A percentile compares a stretch with the other conserved stretches of the same genome.
These are phyloP conservation scores for Actinernus sp. DNA, from an alignment of 92 coral and sea anemone species.

Conservation along the genomic window DNA sequence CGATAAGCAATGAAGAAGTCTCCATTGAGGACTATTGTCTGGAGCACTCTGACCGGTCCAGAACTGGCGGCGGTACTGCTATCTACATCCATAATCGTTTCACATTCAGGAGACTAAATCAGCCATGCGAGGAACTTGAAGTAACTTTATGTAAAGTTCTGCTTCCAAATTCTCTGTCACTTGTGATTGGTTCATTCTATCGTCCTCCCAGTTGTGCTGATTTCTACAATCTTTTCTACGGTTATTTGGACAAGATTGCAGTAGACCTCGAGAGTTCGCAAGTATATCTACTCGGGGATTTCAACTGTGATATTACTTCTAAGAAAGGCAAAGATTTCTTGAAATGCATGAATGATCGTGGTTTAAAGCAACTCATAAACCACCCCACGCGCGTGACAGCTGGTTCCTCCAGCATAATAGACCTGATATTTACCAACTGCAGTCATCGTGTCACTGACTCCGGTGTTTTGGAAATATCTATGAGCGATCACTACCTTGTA, in stretches of 20 bases:
- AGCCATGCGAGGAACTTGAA: constrained; percentile 9
- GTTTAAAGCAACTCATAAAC: constrained; percentile 18
- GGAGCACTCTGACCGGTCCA: constrained; percentile 30
- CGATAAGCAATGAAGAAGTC: constrained; percentile 27
- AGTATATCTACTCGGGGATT: constrained; percentile 20
- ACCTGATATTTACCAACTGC: constrained; percentile 30
- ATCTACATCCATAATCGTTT: constrained; percentile 24
- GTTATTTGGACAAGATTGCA: constrained; percentile 1
- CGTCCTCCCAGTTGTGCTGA: constrained; percentile 5
- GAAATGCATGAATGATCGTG: constrained; percentile 8
- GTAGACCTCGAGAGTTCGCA: neutral
- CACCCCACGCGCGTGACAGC: constrained; percentile 13
- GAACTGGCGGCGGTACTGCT: constrained; percentile 23
- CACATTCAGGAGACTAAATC: neutral
- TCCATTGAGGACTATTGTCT: constrained; percentile 13
- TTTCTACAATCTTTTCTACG: constrained; percentile 2
- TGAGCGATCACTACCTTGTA: constrained; percentile 21
- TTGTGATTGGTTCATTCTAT: constrained; percentile 18
- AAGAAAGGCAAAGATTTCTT: constrained; percentile 2
- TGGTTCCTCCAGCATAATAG: constrained; percentile 11
- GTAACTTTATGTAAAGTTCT: constrained; percentile 5
- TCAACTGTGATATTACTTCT: constrained; percentile 1
- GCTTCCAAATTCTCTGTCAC: constrained; percentile 8
- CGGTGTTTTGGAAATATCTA: constrained; percentile 18
- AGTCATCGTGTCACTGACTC: constrained; percentile 10